Evolutionary conservation across 2,113 vertebrate species (phyloP).

Genomic region (Sterna hirundo): DNA sequence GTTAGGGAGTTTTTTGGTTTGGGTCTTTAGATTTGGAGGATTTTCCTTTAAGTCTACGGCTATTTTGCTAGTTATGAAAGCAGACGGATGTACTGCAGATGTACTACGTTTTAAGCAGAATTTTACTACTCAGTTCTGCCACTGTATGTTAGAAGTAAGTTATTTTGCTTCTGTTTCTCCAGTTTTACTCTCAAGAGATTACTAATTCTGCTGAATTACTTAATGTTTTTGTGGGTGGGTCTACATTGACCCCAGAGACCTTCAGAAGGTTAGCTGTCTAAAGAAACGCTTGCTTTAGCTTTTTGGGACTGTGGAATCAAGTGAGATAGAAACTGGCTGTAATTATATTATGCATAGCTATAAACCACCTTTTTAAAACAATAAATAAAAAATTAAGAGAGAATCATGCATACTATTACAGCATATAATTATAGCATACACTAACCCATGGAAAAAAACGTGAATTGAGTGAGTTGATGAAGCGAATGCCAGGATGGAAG

Average conservation of each 20-base stretch:
- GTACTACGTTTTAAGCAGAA: not conserved
- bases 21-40: not conserved
- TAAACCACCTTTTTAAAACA: not conserved
- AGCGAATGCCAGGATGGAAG: not conserved
- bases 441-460: not conserved
- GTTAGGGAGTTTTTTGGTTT: not conserved
- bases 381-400: not conserved
- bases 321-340: not conserved
- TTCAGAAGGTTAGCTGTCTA: not conserved
- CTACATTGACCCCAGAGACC: not conserved
- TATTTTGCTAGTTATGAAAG: not conserved
- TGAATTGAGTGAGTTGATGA: not conserved
- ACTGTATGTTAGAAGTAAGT: not conserved
- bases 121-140: not conserved
- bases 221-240: not conserved
- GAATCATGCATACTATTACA: not conserved
- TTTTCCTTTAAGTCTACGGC: not conserved
- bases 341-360: not conserved
- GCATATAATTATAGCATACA: not conserved
- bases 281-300: not conserved
- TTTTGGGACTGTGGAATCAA: not conserved
- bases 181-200: not conserved
- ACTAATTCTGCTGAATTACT: not conserved
- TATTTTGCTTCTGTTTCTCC: not conserved
- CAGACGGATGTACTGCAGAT: not conserved